Base-by-base conservation (phyloP, 2,113 vertebrate species). In the Platycercus adscitus region DNA sequence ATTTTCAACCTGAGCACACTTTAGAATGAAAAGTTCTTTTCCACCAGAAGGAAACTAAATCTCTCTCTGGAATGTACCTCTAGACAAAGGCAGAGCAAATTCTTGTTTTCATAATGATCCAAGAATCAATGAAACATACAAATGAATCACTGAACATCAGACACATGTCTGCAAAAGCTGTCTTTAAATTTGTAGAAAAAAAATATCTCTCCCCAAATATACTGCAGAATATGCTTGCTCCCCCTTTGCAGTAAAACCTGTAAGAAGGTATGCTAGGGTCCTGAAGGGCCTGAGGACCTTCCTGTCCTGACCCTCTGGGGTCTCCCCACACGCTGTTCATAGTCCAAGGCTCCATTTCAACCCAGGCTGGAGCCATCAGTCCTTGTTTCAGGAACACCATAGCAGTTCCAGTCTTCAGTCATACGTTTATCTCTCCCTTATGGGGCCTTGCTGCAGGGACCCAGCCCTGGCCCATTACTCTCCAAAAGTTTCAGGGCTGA, bases 11-110 rank as follows among this genome's bases (percentile, higher is more conserved):
- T 10, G 1, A 88, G 47, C 11, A 89, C 69, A 71, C 60, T 85
- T 94, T 93, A 88, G 29, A 79, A 87, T 23, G 55, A 75, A 85
- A 91, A 81, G 18, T 35, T 80, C 5, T 89, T 86, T 93, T 92
- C 65, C 47, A 77, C 39, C 4, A 66, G 33, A 21, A 82, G 49
- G 63, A 93, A 96, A 82, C 23, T 17, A 92, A 93, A 86, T 68
- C 35, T 86, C 71, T 33, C 35, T 56, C 73, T 86, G 69, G 72
- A 93, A 91, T 70, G 77, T 33, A 77, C 17, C 39, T 17, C 25
- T 50, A 72, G 35, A 7, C 16, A 80, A 83, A 90, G 29, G 19
- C 52, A 88, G 49, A 64, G 44, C 49, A 91, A 90, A 86, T 43
- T 10, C 70, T 90, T 85, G 76, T 91, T 88, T 91, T 90, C 13